Percentiles rank a stretch among this genome's conserved stretches.
Evolutionary conservation across 53 echinoderm and acorn worm genomes (phyloP).

Genomic region (Luidia sarsii): DNA sequence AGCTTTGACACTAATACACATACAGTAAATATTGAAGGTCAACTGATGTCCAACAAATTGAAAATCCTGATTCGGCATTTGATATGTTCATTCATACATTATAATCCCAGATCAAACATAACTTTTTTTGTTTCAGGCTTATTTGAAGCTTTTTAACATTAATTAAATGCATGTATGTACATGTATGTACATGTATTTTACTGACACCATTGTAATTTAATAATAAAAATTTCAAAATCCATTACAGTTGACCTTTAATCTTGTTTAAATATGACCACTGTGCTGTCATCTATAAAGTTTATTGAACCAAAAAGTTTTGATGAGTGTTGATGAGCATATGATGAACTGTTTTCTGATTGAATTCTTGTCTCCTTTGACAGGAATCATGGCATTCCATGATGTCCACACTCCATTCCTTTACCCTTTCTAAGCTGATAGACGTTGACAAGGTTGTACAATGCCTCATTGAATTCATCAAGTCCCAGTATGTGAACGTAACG

Average conservation of each 20-base stretch:
- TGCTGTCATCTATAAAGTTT: not conserved
- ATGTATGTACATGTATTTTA: no score
- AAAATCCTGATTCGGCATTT: not conserved
- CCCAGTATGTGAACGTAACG: slow-evolving; percentile 1
- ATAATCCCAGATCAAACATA: no score
- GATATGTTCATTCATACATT: not conserved
- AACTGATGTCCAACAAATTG: not conserved
- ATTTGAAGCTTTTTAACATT: no score
- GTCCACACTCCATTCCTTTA: not conserved
- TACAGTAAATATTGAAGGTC: not conserved
- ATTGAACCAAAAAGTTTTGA: not conserved
- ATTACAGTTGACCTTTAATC: no score
- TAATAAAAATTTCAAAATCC: no score
- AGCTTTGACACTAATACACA: not conserved
- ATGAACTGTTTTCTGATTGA: not conserved
- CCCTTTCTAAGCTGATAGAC: not conserved
- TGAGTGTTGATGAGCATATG: not conserved
- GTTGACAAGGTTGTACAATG: not conserved
- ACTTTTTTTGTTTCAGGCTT: not conserved
- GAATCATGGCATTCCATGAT: not conserved
- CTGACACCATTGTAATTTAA: no score
- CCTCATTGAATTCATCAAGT: slow-evolving; percentile 11
- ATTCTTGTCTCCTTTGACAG: not conserved
- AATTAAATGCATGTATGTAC: no score
- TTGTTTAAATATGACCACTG: not conserved